Base-by-base conservation (phyloP, 2,888 invertebrate genomes). In the Nebria salina region DNA sequence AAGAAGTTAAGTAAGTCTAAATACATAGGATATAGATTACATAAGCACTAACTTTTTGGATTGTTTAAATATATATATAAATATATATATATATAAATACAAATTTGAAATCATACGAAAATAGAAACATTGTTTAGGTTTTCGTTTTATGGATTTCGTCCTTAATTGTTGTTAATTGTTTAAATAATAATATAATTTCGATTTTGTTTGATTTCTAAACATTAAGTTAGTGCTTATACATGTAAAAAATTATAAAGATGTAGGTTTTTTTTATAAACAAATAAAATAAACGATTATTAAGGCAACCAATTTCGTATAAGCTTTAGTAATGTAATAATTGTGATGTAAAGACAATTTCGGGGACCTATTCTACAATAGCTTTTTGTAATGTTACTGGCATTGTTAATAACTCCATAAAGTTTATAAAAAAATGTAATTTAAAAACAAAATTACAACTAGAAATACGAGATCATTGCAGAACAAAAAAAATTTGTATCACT, bases 311-410 rank as follows among this genome's bases (percentile, higher is more conserved):
- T 76, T 76, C 65, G 41, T 76, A 76, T 75, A 72, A 68, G 68
- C 66, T 81, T 83, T 84, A 83, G 82, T 76, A 41, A 66, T 66
- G 83, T 83, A 83, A 84, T 85, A 83, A 84, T 84, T 86, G 86
- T 86, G 86, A 86, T 86, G 86, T 86, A 84, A 86, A 85, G 86
- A 86, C 85, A 86, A 86, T 85, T 85, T 85, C 86, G 85, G 86
- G 86, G 86, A 86, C 86, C 86, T 86, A 86, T 83, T 84, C 84
- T 84, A 85, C 84, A 84, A 85, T 85, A 84, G 85, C 82, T 83
- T 84, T 85, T 85, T 84, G 83, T 83, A 83, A 80, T 83, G 82
- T 83, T 83, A 82, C 77, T 68, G 83, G 79, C 81, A 84, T 83
- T 83, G 82, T 76, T 76, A 76, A 42, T 41, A 73, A 43, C 20